Conservation (phyloP, 2,888 invertebrate genomes). For the Acanthosepion esculentum region DNA sequence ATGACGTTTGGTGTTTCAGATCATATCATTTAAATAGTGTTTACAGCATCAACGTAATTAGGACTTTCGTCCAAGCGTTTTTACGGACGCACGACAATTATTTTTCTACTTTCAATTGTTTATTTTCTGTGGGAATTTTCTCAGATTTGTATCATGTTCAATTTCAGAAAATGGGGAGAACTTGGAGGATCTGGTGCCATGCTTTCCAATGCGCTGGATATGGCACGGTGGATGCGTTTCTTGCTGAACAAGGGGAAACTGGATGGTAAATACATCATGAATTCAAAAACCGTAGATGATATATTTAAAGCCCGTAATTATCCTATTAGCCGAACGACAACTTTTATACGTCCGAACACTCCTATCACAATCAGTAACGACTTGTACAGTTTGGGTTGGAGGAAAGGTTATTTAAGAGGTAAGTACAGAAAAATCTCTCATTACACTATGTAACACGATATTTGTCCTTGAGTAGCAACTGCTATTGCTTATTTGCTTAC, state of each 20-base stretch:
- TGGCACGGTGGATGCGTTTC: slow-evolving; percentile 71
- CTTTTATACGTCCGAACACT: slow-evolving; percentile 58
- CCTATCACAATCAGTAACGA: slow-evolving; percentile 60
- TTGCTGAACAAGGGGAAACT: slow-evolving; percentile 60
- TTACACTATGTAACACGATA: too few species aligned
- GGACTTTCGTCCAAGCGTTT: too few species aligned
- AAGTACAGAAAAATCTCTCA: slow-evolving; percentile 35
- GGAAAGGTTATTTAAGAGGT: slow-evolving; percentile 71
- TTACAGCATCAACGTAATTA: too few species aligned
- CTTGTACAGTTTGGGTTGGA: slow-evolving; percentile 70
- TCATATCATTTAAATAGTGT: too few species aligned
- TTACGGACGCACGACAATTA: too few species aligned
- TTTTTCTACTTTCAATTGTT: neutral
- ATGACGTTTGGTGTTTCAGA: too few species aligned
- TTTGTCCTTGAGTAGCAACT: too few species aligned
- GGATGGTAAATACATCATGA: slow-evolving; percentile 56
- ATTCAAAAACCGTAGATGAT: slow-evolving; percentile 55
- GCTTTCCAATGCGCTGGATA: slow-evolving; percentile 67
- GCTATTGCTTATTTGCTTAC: too few species aligned
- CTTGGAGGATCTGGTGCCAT: slow-evolving; percentile 70
- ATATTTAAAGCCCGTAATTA: slow-evolving; percentile 60
- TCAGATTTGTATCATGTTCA: neutral
- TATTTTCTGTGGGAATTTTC: neutral
- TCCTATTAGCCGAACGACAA: slow-evolving; percentile 48
- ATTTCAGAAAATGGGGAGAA: slow-evolving; percentile 62